These are phyloP conservation scores for Orussus abietinus DNA, from an alignment of 1,140 invertebrate species.

Conservation along the genomic window DNA sequence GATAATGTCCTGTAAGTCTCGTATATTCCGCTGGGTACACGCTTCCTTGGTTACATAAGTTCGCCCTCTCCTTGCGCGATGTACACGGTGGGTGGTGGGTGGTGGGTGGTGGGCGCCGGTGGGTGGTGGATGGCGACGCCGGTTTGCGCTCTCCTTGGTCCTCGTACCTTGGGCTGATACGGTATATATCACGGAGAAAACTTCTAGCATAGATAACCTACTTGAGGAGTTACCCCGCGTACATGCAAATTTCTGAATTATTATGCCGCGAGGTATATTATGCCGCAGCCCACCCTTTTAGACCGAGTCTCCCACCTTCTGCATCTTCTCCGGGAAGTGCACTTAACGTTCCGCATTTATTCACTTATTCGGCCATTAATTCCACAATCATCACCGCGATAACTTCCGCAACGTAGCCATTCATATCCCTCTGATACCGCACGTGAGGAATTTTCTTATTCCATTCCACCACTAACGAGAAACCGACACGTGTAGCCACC, in stretches of 20 bases:
- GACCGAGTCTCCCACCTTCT: too few species aligned
- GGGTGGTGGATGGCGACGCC: constrained; percentile 23
- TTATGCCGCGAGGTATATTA: too few species aligned
- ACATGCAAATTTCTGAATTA: constrained; percentile 57
- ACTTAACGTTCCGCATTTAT: too few species aligned
- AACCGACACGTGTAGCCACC: too few species aligned
- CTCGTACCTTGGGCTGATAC: constrained; percentile 29
- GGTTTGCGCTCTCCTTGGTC: constrained; percentile 9
- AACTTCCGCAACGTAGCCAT: too few species aligned
- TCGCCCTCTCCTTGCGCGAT: constrained; percentile 24
- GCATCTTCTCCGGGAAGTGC: too few species aligned
- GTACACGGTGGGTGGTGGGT: not conserved
- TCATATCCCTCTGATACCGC: too few species aligned
- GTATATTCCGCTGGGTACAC: constrained; percentile 26
- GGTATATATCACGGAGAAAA: constrained; percentile 51
- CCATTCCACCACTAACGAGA: too few species aligned
- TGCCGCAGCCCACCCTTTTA: constrained; percentile 16
- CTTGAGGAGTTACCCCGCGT: constrained; percentile 55
- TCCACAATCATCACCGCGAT: too few species aligned
- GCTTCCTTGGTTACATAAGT: constrained; percentile 41
- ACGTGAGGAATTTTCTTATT: too few species aligned
- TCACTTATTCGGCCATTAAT: too few species aligned
- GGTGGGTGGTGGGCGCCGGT: too few species aligned
- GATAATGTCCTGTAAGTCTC: constrained; percentile 38
- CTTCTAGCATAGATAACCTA: constrained; percentile 55